Evolutionary conservation across 2,113 vertebrate species (phyloP), one percentile per base, ranked within the genome.

Genomic region (Chloropsis hardwickii): DNA sequence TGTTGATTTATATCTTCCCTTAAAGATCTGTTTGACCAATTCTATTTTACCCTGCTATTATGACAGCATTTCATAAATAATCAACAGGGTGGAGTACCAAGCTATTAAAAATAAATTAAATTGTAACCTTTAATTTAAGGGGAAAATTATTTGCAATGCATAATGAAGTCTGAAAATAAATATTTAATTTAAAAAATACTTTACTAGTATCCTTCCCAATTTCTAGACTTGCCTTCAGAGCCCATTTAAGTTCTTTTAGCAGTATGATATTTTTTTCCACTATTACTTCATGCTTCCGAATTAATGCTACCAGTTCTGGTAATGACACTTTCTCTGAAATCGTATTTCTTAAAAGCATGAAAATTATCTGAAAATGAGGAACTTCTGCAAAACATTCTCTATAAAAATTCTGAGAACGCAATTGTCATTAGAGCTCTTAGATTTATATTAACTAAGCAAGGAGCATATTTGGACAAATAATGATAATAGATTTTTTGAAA

Each of bases 61-160:
- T 42, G 39, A 54, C 10, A 61, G 23, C 11, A 64, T 71, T 82
- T 71, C 47, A 74, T 73, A 85, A 84, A 78, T 81, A 78, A 81
- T 60, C 48, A 69, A 69, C 6, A 35, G 18, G 3, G 9, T 33
- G 11, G 21, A 69, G 2, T 39, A 66, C 14, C 0, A 0, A 81
- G 19, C 20, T 78, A 42, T 44, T 47, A 44, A 82, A 37, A 86
- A 89, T 39, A 21, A 61, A 47, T 51, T 2, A 8, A 81, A 82
- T 1, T 6, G 5, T 17, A 81, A 51, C 29, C 6, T 85, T 67
- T 64, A 48, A 48, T 57, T 81, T 84, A 54, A 48, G 14, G 61
- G 6, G 3, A 1, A 66, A 79, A 64, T 37, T 47, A 39, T 66
- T 69, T 91, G 12, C 66, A 77, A 54, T 23, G 29, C 15, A 73